Evolutionary conservation across 1,140 invertebrate species (phyloP).

Genomic region (Andrena cerasifolii): DNA sequence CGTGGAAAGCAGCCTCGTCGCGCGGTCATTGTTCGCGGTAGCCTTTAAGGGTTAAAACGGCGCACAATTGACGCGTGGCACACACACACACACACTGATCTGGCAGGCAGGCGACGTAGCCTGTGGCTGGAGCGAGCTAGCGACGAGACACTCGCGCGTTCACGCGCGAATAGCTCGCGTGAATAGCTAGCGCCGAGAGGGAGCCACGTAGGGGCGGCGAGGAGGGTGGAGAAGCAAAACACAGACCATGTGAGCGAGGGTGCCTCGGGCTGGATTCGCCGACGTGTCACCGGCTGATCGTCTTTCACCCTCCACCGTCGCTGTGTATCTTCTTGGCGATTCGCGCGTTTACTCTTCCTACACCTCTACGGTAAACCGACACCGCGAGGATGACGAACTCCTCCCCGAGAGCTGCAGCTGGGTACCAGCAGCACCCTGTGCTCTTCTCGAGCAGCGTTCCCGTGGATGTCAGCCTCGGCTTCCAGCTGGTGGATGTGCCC

Average conservation of each 20-base stretch:
- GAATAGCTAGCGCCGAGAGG: constrained; percentile 39
- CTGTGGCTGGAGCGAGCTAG: not conserved
- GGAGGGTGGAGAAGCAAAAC: constrained; percentile 56
- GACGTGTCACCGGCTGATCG: not conserved
- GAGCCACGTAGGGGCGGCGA: constrained; percentile 54
- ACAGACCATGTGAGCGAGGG: constrained; percentile 59
- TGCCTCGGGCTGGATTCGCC: not conserved
- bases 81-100: too few relatives aligned
- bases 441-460: not conserved
- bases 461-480: not conserved
- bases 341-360: too few relatives aligned
- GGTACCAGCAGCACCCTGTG: too few relatives aligned
- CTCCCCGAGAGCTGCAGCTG: too few relatives aligned
- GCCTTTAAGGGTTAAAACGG: not conserved
- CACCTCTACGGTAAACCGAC: too few relatives aligned
- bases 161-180: constrained; percentile 18
- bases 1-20: constrained; percentile 1
- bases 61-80: too few relatives aligned
- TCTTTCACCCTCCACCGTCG: not conserved
- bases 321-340: not conserved
- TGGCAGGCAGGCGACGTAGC: too few relatives aligned
- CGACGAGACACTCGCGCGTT: constrained; percentile 29
- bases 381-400: too few relatives aligned
- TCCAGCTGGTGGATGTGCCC: not conserved
- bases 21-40: not conserved